phyloP scores from a whole-genome alignment of 2,888 invertebrate species.

The Hypercompe scribonia region DNA sequence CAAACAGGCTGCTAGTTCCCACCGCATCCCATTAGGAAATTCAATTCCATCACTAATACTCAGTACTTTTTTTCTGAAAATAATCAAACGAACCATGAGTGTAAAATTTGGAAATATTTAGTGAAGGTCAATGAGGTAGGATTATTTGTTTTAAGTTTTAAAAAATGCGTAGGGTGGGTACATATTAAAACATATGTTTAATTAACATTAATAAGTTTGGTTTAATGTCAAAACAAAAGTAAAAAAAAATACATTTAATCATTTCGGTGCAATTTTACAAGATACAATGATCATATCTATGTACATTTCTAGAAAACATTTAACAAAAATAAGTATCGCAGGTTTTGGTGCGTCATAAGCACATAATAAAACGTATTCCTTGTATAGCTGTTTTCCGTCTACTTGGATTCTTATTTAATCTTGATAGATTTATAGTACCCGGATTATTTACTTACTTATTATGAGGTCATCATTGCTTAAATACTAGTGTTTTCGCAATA shows the following conservation, averaged over 20 bases:
- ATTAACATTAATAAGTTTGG: background rate
- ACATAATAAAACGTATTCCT: background rate
- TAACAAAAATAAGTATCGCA: background rate
- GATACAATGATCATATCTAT: background rate
- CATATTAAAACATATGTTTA: background rate
- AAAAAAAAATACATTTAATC: background rate
- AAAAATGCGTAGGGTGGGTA: background rate
- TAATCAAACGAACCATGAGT: conserved; percentile 39
- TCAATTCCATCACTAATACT: conserved; percentile 94
- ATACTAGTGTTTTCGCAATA: background rate
- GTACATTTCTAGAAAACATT: background rate
- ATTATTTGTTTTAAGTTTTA: background rate
- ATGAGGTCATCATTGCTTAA: background rate
- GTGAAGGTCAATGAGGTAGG: background rate
- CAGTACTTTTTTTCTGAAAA: conserved; percentile 93
- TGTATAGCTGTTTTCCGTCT: background rate
- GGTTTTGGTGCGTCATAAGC: background rate
- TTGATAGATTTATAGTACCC: background rate
- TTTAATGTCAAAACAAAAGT: background rate
- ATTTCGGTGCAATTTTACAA: background rate
- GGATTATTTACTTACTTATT: conserved; percentile 3
- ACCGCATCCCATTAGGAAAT: conserved; percentile 92
- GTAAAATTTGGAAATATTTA: background rate
- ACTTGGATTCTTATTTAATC: background rate
- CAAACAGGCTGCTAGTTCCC: conserved; percentile 96